Evolutionary conservation across 2,113 vertebrate genomes (phyloP).

Genomic region (Mixornis gularis): DNA sequence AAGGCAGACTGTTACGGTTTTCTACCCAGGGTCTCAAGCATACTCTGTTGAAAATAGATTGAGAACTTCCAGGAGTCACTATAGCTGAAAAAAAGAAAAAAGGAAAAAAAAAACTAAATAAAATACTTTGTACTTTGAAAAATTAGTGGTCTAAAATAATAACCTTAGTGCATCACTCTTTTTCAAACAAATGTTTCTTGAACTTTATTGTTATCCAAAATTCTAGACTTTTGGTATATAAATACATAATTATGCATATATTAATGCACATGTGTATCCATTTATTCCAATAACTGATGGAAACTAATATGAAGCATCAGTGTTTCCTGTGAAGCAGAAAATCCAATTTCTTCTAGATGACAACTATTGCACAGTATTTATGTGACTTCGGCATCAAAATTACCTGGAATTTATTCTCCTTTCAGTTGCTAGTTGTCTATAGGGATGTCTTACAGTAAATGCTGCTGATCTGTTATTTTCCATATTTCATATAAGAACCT

Average conservation of each 20-base stretch:
- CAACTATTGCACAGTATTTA: background rate
- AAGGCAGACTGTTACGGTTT: background rate
- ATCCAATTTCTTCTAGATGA: background rate
- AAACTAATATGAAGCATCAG: background rate
- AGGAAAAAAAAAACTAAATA: background rate
- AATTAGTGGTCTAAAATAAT: background rate
- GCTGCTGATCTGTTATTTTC: background rate
- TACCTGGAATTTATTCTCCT: background rate
- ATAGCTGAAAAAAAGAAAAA: background rate
- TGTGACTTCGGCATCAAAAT: constrained; percentile 7
- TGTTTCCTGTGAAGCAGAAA: constrained; percentile 26
- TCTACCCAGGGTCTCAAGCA: background rate
- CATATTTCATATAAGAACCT: background rate
- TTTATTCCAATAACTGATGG: background rate
- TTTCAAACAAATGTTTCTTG: background rate
- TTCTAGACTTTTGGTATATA: background rate
- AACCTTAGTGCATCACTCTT: background rate
- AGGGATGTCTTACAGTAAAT: background rate
- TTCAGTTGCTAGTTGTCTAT: background rate
- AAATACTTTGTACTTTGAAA: background rate
- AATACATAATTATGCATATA: background rate
- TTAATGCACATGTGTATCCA: background rate
- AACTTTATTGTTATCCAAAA: background rate
- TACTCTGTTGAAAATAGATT: background rate
- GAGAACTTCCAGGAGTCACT: background rate